Conservation (phyloP, 1,140 invertebrate genomes). For the Trinorchestia longiramus region DNA sequence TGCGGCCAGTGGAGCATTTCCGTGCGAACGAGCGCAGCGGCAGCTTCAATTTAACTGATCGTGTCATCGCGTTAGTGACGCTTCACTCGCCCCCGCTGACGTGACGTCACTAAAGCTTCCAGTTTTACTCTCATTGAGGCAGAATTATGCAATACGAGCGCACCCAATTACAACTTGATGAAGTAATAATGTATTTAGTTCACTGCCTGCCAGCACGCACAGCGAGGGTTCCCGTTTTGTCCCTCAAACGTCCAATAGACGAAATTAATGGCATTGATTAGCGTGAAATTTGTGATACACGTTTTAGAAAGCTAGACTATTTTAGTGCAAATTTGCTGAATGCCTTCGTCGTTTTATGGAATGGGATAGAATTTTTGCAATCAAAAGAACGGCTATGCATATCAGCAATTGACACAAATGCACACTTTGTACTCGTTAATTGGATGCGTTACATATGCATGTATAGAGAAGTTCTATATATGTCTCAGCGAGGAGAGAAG, state of each 20-base stretch:
- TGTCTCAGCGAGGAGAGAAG: not conserved
- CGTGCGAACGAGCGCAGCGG: not conserved
- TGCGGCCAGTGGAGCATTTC: not conserved
- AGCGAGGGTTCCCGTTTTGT: not conserved
- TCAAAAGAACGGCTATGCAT: not conserved
- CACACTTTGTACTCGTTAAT: not conserved
- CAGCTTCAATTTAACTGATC: constrained; percentile 4
- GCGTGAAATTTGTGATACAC: constrained; percentile 25
- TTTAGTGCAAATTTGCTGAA: not conserved
- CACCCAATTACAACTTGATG: constrained; percentile 41
- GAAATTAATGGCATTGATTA: constrained; percentile 43
- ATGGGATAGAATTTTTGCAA: not conserved
- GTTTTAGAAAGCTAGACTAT: not conserved
- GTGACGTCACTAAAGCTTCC: constrained; percentile 7
- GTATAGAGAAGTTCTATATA: not conserved
- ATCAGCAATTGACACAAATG: not conserved
- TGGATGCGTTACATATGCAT: not conserved
- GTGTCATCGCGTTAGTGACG: constrained; percentile 32
- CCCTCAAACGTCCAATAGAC: not conserved
- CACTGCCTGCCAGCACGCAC: not conserved
- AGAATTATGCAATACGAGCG: not conserved
- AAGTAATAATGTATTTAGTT: constrained; percentile 30
- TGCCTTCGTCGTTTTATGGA: not conserved
- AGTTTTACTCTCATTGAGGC: not conserved
- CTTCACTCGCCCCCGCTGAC: not conserved